These are phyloP conservation scores for Poeciliopsis occidentalis DNA, from an alignment of 2,113 vertebrate genomes.

Conservation along the genomic window DNA sequence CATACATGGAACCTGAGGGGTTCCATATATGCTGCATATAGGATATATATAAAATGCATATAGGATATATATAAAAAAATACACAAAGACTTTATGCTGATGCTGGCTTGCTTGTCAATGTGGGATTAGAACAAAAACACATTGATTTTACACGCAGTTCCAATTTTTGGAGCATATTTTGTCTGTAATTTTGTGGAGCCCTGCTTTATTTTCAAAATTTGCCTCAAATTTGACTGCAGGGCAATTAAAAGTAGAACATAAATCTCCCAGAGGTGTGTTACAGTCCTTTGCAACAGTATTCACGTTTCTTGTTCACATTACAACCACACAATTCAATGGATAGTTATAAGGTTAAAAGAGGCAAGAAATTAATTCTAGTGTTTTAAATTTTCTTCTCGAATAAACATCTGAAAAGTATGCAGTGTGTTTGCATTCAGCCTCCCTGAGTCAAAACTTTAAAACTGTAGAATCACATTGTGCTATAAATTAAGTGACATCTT, in stretches of 20 bases:
- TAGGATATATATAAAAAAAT: not conserved
- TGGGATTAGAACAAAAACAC: not conserved
- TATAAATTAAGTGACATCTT: too few relatives aligned
- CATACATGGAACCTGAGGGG: not conserved
- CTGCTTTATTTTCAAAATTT: not conserved
- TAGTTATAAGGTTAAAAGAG: not conserved
- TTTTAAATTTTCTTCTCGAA: too few relatives aligned
- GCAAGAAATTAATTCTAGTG: too few relatives aligned
- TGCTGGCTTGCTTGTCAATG: not conserved
- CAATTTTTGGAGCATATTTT: not conserved
- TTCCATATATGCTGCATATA: too few relatives aligned
- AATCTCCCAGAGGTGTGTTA: conserved; percentile 7
- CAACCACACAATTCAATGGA: not conserved
- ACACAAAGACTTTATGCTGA: not conserved
- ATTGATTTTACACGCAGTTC: too few relatives aligned
- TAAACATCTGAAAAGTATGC: too few relatives aligned
- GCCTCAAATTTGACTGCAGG: not conserved
- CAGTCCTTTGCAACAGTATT: not conserved
- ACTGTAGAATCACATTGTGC: too few relatives aligned
- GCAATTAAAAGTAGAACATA: conserved; percentile 9
- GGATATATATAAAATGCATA: not conserved
- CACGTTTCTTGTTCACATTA: not conserved
- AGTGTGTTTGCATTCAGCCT: too few relatives aligned
- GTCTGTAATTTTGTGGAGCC: not conserved
- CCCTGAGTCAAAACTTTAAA: too few relatives aligned